phyloP scores from a whole-genome alignment of 2,888 invertebrate genomes.

The Nomada fucata region DNA sequence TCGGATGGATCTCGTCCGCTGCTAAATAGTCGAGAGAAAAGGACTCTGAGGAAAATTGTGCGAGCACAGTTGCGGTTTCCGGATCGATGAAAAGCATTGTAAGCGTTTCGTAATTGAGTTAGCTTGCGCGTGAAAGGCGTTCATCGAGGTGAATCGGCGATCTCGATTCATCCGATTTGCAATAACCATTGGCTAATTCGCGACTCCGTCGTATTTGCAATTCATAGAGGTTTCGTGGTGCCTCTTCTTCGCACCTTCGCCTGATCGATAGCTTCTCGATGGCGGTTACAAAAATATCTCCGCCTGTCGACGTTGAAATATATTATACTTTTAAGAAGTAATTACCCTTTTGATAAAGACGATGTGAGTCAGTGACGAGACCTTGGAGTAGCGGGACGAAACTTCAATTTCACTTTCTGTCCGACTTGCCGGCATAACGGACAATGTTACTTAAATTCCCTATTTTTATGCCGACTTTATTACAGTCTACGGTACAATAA shows the following conservation, averaged over 20 bases:
- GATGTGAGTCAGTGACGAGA: conserved; percentile 8
- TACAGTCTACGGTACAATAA: too few relatives aligned
- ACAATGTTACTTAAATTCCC: too few relatives aligned
- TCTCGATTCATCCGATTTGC: conserved; percentile 45
- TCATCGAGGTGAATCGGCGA: conserved; percentile 67
- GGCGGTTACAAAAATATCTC: background rate
- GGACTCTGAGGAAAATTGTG: background rate
- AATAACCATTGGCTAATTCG: conserved; percentile 33
- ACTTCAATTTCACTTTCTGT: conserved; percentile 7
- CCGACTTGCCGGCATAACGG: too few relatives aligned
- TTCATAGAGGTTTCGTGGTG: background rate
- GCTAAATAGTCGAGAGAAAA: too few relatives aligned
- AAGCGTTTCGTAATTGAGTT: conserved; percentile 56
- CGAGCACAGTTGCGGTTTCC: conserved; percentile 11
- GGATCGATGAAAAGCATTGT: conserved; percentile 57
- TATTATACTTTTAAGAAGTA: conserved; percentile 7
- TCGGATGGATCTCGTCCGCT: too few relatives aligned
- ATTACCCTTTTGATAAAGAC: conserved; percentile 7
- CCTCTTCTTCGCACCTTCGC: background rate
- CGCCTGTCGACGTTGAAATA: conserved; percentile 6
- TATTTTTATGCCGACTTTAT: too few relatives aligned
- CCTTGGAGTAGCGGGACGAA: background rate
- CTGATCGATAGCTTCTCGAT: background rate
- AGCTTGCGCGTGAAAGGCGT: conserved; percentile 67
- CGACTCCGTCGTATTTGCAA: background rate